Base-by-base conservation (phyloP, 2,888 invertebrate species). In the Eristalinus aeneus region DNA sequence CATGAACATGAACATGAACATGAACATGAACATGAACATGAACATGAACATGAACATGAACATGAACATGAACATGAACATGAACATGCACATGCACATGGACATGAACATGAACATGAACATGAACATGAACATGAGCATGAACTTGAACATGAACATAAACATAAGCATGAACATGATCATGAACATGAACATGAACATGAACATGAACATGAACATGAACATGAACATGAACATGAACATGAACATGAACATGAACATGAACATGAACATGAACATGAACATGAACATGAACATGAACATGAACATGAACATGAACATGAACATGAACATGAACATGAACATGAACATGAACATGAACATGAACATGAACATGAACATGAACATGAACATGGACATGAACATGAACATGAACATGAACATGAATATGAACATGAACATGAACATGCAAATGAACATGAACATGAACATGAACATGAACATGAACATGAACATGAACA, bases 1-100 rank as follows among this genome's bases (percentile, higher is more conserved):
- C n/a, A n/a, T 61, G 12, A 61, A 61, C 60, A 61, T 61, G 12
- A 61, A 61, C 60, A 61, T 61, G 12, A 61, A 61, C 60, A 22
- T 61, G 12, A 61, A 61, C 60, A 61, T 61, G 12, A 61, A 61
- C 16, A 61, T 61, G 22, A 58, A 58, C 16, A 4, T 58, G 4
- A 58, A 58, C 58, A 58, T 58, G 22, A 58, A 58, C 58, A 9
- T 58, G 58, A 20, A 58, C 58, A 9, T 20, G 22, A 58, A n/a
- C 58, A 9, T 58, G 11, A 58, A 9, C 58, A 9, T 58, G 22
- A 58, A 58, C 16, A 9, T 58, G 22, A 58, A 58, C 32, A 5
- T 32, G 32, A 32, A 32, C 32, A 32, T 32, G 16, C 3, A 53
- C n/a, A n/a, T 16, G 53, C 53, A 53, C n/a, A n/a, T n/a, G n/a